Percentiles rank a stretch among this genome's conserved stretches.
Conservation (phyloP, 2,888 invertebrate genomes). For the Drosophila demipolita region DNA sequence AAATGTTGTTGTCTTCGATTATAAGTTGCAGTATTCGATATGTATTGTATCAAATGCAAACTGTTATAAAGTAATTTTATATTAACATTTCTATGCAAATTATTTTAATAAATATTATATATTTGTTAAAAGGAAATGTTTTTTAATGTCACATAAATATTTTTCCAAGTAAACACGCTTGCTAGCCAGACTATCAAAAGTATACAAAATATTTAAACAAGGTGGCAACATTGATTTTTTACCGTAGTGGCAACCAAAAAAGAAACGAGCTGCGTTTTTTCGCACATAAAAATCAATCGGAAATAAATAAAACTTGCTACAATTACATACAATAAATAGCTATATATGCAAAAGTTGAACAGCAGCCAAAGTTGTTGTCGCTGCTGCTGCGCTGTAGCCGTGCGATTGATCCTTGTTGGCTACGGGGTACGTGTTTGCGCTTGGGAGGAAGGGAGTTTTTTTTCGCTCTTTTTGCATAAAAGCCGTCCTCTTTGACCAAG, state of each 20-base stretch:
- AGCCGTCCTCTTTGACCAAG: conserved; percentile 63
- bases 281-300: conserved; percentile 66
- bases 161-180: neutral
- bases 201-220: conserved; percentile 19
- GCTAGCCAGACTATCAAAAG: conserved; percentile 22
- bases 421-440: conserved; percentile 69
- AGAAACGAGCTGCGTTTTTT: conserved; percentile 62
- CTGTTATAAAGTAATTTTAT: neutral
- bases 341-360: conserved; percentile 68
- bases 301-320: conserved; percentile 59
- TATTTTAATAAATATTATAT: neutral
- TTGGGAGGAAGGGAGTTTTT: conserved; percentile 55
- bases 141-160: neutral
- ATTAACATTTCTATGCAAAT: neutral
- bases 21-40: neutral
- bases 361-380: conserved; percentile 70
- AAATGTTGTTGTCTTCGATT: conserved; percentile 12
- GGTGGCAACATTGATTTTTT: conserved; percentile 36
- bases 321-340: conserved; percentile 49
- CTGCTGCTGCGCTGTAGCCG: conserved; percentile 74
- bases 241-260: conserved; percentile 57
- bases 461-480: conserved; percentile 72
- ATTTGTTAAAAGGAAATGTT: neutral
- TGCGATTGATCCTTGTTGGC: conserved; percentile 70
- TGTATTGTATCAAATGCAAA: neutral